Evolutionary conservation across 2,888 invertebrate genomes (phyloP).

Genomic region (Dolichopus griseipennis): DNA sequence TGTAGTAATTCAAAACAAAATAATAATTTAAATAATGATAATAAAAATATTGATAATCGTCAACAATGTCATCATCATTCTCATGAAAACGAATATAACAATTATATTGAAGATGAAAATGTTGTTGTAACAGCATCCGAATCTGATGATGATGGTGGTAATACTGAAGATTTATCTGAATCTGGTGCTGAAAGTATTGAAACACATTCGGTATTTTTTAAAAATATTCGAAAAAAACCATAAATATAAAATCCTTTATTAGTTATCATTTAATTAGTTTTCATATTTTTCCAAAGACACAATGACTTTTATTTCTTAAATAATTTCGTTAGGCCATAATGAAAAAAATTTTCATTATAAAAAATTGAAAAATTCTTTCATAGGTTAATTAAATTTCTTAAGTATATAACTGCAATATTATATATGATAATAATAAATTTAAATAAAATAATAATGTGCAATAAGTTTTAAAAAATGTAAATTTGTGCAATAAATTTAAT

Average conservation of each 20-base stretch:
- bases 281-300: no score
- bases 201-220: constrained; percentile 79
- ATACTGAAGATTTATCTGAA: constrained; percentile 73
- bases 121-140: constrained; percentile 32
- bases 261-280: no score
- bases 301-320: no score
- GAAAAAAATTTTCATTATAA: no score
- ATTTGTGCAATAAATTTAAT: neutral
- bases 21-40: constrained; percentile 24
- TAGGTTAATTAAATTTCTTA: no score
- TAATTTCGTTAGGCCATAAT: no score
- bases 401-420: no score
- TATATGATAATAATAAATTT: no score
- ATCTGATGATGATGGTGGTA: constrained; percentile 53
- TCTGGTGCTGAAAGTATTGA: constrained; percentile 81
- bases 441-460: no score
- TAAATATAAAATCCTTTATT: neutral
- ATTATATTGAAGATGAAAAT: constrained; percentile 27
- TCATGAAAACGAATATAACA: constrained; percentile 21
- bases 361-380: no score
- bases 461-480: neutral
- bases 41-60: constrained; percentile 33
- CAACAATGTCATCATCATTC: constrained; percentile 29
- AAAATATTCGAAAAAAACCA: constrained; percentile 52
- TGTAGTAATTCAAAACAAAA: neutral